These are phyloP conservation scores for Sturnus vulgaris DNA, from an alignment of 2,113 vertebrate genomes.

Conservation along the genomic window DNA sequence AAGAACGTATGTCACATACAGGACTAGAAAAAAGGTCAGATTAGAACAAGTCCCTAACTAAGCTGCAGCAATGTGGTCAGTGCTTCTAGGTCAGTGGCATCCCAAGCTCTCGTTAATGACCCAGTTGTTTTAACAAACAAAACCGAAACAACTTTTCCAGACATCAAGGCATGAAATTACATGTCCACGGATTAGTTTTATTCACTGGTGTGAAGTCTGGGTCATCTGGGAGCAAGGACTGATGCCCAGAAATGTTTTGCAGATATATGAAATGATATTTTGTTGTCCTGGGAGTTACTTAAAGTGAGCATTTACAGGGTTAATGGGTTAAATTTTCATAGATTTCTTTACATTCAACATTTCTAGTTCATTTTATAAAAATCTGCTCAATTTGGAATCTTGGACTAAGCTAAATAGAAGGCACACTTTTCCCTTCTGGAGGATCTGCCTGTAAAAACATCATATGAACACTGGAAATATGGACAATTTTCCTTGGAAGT, in stretches of 20 bases:
- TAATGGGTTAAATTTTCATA: background rate
- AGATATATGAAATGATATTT: background rate
- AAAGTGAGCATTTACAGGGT: background rate
- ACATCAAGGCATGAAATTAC: background rate
- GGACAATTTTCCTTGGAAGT: background rate
- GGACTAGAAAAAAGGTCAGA: background rate
- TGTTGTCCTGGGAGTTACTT: background rate
- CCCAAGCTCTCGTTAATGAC: background rate
- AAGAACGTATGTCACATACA: background rate
- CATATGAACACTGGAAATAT: background rate
- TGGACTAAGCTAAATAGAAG: background rate
- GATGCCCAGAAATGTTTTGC: background rate
- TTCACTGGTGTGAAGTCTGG: background rate
- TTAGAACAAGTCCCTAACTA: background rate
- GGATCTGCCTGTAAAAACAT: background rate
- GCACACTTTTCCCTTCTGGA: background rate
- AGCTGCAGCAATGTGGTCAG: background rate
- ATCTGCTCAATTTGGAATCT: background rate
- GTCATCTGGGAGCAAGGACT: background rate
- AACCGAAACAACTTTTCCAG: background rate
- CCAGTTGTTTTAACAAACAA: background rate
- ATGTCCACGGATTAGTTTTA: background rate
- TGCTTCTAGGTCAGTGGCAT: background rate
- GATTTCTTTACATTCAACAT: background rate
- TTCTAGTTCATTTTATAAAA: background rate